A percentile compares a stretch with the other conserved stretches of the same genome.
These are phyloP conservation scores for Drosophila novamexicana DNA, from an alignment of 1,140 invertebrate species.

Conservation along the genomic window DNA sequence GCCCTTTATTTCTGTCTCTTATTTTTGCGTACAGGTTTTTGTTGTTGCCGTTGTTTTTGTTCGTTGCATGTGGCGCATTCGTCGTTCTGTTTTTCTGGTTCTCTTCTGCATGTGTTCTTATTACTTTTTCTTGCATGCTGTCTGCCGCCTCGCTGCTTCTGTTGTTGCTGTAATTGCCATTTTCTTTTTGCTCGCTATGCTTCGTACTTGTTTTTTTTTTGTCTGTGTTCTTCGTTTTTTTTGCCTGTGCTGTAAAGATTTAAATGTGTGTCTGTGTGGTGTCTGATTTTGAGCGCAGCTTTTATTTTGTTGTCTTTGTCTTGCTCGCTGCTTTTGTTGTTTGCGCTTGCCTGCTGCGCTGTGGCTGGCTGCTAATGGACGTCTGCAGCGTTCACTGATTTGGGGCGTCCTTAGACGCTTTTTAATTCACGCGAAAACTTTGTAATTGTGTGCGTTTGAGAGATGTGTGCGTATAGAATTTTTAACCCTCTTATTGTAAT, in stretches of 20 bases:
- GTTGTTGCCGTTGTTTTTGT: slow-evolving; percentile 45
- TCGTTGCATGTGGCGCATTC: slow-evolving; percentile 77
- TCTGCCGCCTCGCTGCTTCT: slow-evolving; percentile 29
- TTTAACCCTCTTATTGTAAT: slow-evolving; percentile 15
- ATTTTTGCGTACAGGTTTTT: slow-evolving; percentile 44
- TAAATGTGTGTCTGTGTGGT: slow-evolving; percentile 51
- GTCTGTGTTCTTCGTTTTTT: slow-evolving; percentile 36
- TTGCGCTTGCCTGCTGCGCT: slow-evolving; percentile 22
- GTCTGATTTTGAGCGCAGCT: slow-evolving; percentile 74
- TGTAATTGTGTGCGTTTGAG: slow-evolving; percentile 8
- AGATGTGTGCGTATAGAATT: slow-evolving; percentile 12
- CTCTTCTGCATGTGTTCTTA: slow-evolving; percentile 40
- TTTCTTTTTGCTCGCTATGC: slow-evolving; percentile 43
- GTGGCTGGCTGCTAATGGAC: slow-evolving; percentile 27
- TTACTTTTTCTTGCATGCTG: slow-evolving; percentile 41
- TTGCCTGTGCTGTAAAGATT: slow-evolving; percentile 61
- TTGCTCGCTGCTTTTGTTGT: slow-evolving; percentile 39
- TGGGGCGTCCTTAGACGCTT: slow-evolving; percentile 34
- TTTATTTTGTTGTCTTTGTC: slow-evolving; percentile 48
- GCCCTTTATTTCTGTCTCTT: slow-evolving; percentile 50
- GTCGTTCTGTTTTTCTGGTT: slow-evolving; percentile 35
- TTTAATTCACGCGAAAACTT: slow-evolving; percentile 32
- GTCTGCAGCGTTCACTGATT: slow-evolving; percentile 25
- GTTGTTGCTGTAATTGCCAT: slow-evolving; percentile 43
- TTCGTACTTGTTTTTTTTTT: slow-evolving; percentile 22